Base-by-base conservation (phyloP, 2,888 invertebrate genomes). In the Epistrophe grossulariae region DNA sequence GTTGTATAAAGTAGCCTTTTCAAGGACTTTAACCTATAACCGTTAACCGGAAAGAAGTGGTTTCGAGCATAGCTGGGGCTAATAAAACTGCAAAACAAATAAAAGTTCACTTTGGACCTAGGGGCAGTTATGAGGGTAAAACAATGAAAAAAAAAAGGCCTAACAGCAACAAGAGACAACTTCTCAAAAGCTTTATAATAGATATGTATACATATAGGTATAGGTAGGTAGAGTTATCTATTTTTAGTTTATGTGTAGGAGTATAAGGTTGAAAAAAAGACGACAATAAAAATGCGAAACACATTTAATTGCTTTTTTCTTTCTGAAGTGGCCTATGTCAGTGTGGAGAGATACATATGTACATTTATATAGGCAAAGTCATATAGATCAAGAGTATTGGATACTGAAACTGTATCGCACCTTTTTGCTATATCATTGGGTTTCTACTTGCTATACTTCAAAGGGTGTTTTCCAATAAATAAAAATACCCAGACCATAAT, bases 251-350 rank as follows among this genome's bases (percentile, higher is more conserved):
- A 38, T 38, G 19, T 55, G 24, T 45, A 5, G 1, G 4, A 9
- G 48, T 10, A 17, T n/a, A 3, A 24, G 31, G n/a, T 7, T 9
- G 40, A 68, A 38, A 19, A 28, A 50, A 24, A 15, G 68, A 3
- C 11, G 38, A 52, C 48, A 28, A 17, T 66, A 68, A 50, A 68
- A 52, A 48, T 68, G 38, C 24, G 52, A 38, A 68, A 68, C 2
- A 68, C 38, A 68, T 68, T 68, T 68, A 68, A 68, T 68, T 68
- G 68, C 50, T 68, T 68, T 68, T 38, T 68, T n/a, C 9, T 35
- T 31, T 31, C 45, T 43, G 9, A 28, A 24, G n/a, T n/a, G 45
- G n/a, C 31, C 31, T 24, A 24, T 24, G 45, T 66, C 15, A n/a
- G n/a, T 19, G 48, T 45, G 28, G 17, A 64, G 28, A 64, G 10